Evolutionary conservation across 2,113 vertebrate species (phyloP).

Genomic region (Strix uralensis): DNA sequence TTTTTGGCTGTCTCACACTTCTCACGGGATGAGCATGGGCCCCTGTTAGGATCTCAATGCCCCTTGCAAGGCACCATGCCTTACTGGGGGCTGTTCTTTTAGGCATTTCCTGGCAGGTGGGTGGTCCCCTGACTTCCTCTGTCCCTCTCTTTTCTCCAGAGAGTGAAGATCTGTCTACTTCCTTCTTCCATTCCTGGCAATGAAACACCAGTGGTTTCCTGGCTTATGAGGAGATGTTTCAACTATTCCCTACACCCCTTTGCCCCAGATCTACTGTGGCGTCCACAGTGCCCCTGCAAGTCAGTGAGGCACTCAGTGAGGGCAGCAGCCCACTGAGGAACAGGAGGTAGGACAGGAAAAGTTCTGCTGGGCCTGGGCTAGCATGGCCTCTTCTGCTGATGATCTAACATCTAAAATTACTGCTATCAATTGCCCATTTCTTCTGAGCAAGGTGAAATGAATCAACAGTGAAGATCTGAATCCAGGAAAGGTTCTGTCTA

Average conservation of each 20-base stretch:
- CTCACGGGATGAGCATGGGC: neutral
- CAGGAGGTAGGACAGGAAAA: neutral
- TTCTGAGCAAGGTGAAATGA: neutral
- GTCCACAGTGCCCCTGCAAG: neutral
- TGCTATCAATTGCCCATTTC: neutral
- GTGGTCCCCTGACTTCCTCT: neutral
- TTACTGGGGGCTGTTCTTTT: neutral
- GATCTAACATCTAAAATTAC: neutral
- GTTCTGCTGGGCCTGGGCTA: neutral
- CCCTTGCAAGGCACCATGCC: neutral
- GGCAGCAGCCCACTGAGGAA: fast-evolving
- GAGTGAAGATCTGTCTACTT: neutral
- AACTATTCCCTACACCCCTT: neutral
- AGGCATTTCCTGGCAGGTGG: neutral
- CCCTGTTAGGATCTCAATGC: neutral
- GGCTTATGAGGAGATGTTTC: neutral
- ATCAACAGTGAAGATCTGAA: neutral
- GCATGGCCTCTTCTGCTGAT: neutral
- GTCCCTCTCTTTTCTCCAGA: neutral
- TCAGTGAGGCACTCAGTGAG: neutral
- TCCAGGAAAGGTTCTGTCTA: neutral
- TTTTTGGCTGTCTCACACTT: neutral
- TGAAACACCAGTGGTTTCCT: neutral
- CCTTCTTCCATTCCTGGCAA: neutral
- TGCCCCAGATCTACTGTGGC: neutral